These are phyloP conservation scores for Melieria omissa DNA, from an alignment of 2,888 invertebrate genomes.

Conservation along the genomic window DNA sequence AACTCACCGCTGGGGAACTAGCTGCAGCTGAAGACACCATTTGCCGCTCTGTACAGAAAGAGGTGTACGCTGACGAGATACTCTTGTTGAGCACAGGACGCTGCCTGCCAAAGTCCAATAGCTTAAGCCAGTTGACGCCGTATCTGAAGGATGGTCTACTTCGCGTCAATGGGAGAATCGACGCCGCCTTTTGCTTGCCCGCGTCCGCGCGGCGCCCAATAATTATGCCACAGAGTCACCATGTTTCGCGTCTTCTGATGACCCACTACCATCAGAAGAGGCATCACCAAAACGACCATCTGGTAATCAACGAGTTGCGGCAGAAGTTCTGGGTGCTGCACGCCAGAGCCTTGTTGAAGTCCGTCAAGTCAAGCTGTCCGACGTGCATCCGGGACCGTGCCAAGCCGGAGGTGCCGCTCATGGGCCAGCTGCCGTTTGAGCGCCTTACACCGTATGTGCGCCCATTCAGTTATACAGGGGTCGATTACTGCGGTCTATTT, in stretches of 20 bases:
- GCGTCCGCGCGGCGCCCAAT: conserved; percentile 26
- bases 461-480: conserved; percentile 43
- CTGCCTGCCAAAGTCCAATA: too few relatives aligned
- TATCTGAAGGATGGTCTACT: background rate
- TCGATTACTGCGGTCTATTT: conserved; percentile 45
- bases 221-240: conserved; percentile 5
- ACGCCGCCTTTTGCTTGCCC: background rate
- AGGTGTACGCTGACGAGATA: too few relatives aligned
- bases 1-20: too few relatives aligned
- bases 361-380: conserved; percentile 16
- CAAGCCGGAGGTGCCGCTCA: conserved; percentile 40
- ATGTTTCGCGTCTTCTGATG: background rate
- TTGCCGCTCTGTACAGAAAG: too few relatives aligned
- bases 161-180: background rate
- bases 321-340: conserved; percentile 35
- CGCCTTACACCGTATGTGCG: conserved; percentile 40
- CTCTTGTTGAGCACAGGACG: too few relatives aligned
- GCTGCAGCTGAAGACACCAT: too few relatives aligned
- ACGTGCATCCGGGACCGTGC: conserved; percentile 16
- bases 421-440: conserved; percentile 43
- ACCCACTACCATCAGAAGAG: conserved; percentile 23
- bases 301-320: background rate
- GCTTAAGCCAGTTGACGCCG: background rate
- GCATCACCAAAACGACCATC: conserved; percentile 33
- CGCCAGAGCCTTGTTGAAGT: conserved; percentile 25